phyloP scores from a whole-genome alignment of 2,888 invertebrate genomes.

The Rhodophaea formosa region DNA sequence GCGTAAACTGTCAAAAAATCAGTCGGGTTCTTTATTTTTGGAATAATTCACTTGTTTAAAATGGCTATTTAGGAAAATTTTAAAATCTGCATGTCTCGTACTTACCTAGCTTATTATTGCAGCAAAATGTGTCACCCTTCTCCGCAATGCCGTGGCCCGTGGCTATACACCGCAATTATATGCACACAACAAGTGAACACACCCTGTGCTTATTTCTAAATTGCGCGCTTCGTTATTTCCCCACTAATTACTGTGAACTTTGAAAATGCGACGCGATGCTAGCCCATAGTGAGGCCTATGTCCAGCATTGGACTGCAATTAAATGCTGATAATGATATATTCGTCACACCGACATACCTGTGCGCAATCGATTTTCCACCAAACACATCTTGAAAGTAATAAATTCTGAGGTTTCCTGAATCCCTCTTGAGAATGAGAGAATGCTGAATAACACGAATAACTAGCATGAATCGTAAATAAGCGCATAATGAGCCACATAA shows the following conservation, averaged over 20 bases:
- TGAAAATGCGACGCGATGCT: background rate
- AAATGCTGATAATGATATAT: too few species aligned
- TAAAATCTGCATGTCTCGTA: background rate
- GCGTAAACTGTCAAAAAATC: too few species aligned
- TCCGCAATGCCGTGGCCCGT: background rate
- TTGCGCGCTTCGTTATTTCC: background rate
- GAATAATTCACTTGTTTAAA: too few species aligned
- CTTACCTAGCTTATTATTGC: too few species aligned
- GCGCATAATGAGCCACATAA: slow-evolving; percentile 52
- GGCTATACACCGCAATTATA: background rate
- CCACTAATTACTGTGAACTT: background rate
- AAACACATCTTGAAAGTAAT: background rate
- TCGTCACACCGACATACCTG: too few species aligned
- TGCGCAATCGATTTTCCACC: too few species aligned
- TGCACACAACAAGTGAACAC: background rate
- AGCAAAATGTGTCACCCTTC: background rate
- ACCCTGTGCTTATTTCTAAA: background rate
- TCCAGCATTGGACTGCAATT: too few species aligned
- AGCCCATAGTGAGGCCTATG: too few species aligned
- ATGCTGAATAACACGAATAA: slow-evolving; percentile 4
- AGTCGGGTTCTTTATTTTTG: too few species aligned
- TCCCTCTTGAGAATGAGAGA: background rate
- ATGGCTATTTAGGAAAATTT: background rate
- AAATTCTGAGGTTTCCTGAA: background rate
- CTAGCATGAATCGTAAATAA: slow-evolving; percentile 46